Base-by-base conservation (phyloP, 2,888 invertebrate genomes). In the Acrobasis suavella region DNA sequence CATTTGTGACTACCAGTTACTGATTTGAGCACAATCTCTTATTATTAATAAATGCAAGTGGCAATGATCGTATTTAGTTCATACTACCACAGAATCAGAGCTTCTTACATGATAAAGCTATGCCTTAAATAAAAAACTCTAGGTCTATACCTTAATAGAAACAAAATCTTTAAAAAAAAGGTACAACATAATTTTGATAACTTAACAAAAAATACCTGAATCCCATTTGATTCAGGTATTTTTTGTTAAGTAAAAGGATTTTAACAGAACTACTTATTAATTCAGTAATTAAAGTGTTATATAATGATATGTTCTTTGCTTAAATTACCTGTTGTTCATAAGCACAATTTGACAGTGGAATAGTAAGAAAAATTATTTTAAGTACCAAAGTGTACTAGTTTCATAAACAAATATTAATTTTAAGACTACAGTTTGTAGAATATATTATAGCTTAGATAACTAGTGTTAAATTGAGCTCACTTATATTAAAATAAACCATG, bases 381-480 rank as follows among this genome's bases (percentile, higher is more conserved):
- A 38, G 16, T 16, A 56, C 56, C 22, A 56, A 14, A 22, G 32
- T 22, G 56, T 56, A 56, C 39, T 62, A 37, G 9, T 32, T 38
- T 59, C 9, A 22, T 55, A 16, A 39, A 58, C 39, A 55, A 51
- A 50, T 38, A 56, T 38, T 16, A 50, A 49, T 62, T 63, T 67
- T 72, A 75, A 82, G 81, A 83, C 84, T 69, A 75, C 65, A 62
- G 67, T 85, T 83, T 84, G 85, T 86, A 32, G 14, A 37, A 32
- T 37, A 50, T 50, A 22, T 22, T 12, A 17, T 46, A 56, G 17
- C 56, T 56, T 56, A 56, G 17, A 56, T 22, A 22, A 22, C 56
- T 56, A 56, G 14, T 39, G 22, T 56, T 49, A 15, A 59, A 32
- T 59, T 59, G 58, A 59, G 58, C 58, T 58, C 46, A 56, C 42